Base-by-base conservation (phyloP, 2,113 vertebrate species). In the Polypterus senegalus region DNA sequence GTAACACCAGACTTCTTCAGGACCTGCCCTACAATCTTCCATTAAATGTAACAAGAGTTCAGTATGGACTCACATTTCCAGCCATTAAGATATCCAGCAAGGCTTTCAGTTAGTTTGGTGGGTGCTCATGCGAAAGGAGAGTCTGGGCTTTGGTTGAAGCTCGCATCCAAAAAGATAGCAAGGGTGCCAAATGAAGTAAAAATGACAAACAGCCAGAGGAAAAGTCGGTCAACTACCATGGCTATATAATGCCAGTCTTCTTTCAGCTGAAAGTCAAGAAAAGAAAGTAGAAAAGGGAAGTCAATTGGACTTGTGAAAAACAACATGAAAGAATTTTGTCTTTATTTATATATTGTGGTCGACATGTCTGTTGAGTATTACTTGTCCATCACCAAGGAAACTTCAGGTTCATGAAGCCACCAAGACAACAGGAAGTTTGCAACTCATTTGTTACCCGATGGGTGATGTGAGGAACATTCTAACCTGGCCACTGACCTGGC, bases 171-270 rank as follows among this genome's bases (percentile, higher is more conserved):
- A 74, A 94, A 94, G 81, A 94, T 89, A 67, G 81, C 79, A 53
- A 92, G 73, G 48, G 91, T 94, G 27, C 91, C 92, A 47, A 93
- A 73, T n/a, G 82, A 86, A 52, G 91, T 93, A 81, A 90, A 86
- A 72, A 88, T 70, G 66, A 93, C 82, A 69, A 94, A 94, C 51
- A 89, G 77, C 88, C 89, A 92, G 49, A 94, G 70, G 78, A 93
- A 93, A 49, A 94, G 88, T 3, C 91, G 88, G 63, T 94, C 92
- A 66, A 92, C 83, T 55, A 93, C 91, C 62, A 93, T 78, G 53
- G 91, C 91, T 45, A 93, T 88, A 67, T 83, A 93, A 72, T 93
- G 91, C 92, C 92, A 94, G 73, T 93, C 91, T 62, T 83, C 88
- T 65, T 89, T 92, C 69, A 92, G 83, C 92, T 94, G 79, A 9